These are phyloP conservation scores for Choloepus didactylus DNA, from an alignment of 2,797 vertebrate genomes.

Conservation along the genomic window DNA sequence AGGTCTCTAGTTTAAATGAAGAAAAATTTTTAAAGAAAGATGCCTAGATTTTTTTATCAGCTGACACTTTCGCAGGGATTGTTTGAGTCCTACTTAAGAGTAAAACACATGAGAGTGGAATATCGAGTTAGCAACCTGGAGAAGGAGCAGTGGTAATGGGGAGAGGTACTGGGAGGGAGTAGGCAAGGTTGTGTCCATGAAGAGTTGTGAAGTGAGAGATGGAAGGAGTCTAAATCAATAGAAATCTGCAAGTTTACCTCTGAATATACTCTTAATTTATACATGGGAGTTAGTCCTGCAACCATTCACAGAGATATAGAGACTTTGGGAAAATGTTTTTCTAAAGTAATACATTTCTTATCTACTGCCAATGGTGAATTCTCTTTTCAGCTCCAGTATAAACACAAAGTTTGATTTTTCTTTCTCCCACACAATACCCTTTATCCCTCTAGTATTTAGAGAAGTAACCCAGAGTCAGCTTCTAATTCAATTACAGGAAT, in stretches of 20 bases:
- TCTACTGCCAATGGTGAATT: neutral
- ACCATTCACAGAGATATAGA: neutral
- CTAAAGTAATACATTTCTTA: neutral
- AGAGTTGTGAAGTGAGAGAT: neutral
- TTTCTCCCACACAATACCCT: neutral
- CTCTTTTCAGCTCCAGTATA: neutral
- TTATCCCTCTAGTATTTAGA: neutral
- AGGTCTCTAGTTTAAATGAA: neutral
- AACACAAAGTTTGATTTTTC: neutral
- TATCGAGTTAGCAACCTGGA: neutral
- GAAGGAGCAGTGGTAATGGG: too few relatives aligned
- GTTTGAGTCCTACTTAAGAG: neutral
- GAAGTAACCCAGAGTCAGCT: slow-evolving; percentile 48
- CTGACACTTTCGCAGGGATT: neutral
- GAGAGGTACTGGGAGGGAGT: fast-evolving
- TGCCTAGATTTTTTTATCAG: neutral
- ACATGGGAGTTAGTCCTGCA: neutral
- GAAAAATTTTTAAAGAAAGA: neutral
- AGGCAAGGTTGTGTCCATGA: neutral
- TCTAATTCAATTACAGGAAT: slow-evolving; percentile 45
- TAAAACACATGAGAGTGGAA: neutral
- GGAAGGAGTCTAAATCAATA: too few relatives aligned
- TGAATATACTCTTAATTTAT: neutral
- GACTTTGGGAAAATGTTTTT: neutral
- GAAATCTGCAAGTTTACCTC: neutral